Evolutionary conservation across 1,140 invertebrate genomes (phyloP), one percentile per base, ranked within the genome.

Genomic region (Drosophila ercepeae): DNA sequence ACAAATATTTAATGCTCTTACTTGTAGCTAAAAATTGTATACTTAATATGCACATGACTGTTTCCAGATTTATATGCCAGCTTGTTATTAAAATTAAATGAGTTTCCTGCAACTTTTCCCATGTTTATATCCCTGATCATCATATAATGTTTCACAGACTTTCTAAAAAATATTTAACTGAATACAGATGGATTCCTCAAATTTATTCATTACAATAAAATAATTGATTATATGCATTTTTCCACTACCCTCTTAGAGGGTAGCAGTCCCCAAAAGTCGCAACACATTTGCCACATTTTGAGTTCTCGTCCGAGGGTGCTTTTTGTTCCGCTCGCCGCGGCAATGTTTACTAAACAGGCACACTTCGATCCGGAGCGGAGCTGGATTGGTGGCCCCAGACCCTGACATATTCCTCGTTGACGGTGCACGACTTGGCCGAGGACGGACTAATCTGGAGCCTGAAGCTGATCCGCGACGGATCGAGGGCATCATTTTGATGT

Each of bases 401-500:
- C 79, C 82, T 86, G 82, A 86, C 82, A 84, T 84, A 84, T 84
- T 84, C 81, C 82, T 86, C 76, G 82, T 86, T 86, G 82, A 77
- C 78, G 82, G 73, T 42, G 77, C 82, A 86, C 82, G 82, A 86
- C 64, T 78, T 88, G 70, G 68, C 34, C 53, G 59, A 29, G 51
- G 19, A 54, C 42, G 42, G 21, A 29, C 29, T 25, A 29, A 34
- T 58, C 25, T 42, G 14, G 6, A 39, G 14, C 58, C 58, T 59
- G 34, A 19, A 39, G 50, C 59, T 25, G 54, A 81, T 77, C 78
- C 64, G 60, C 52, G 53, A 63, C 67, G 59, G 82, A 88, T 88
- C 76, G 82, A 75, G 82, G 82, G 82, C 82, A 86, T 86, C 82
- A 88, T 86, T 86, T 88, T 86, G 82, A 86, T 81, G 81, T 84